Evolutionary conservation across 2,113 vertebrate species (phyloP).

Genomic region (Myrmecobius fasciatus): DNA sequence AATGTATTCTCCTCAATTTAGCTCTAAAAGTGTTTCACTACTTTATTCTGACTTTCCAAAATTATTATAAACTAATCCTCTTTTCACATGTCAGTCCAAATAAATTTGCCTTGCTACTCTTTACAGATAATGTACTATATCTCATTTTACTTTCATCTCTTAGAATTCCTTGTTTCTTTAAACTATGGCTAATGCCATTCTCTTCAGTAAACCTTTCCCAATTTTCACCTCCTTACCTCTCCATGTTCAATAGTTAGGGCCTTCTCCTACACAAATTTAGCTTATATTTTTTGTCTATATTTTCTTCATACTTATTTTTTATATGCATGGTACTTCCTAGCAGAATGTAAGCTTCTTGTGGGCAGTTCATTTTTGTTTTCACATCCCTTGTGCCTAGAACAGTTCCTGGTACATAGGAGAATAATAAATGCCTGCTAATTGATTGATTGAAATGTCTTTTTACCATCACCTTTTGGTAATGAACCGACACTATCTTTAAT

Average conservation of each 20-base stretch:
- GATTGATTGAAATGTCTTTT: not conserved
- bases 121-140: not conserved
- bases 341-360: no score
- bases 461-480: not conserved
- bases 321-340: not conserved
- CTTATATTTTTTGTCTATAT: not conserved
- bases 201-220: not conserved
- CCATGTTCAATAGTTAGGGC: not conserved
- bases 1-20: not conserved
- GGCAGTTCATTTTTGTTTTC: not conserved
- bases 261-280: not conserved
- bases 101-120: not conserved
- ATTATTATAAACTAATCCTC: not conserved
- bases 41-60: not conserved
- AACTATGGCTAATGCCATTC: not conserved
- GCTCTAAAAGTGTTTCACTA: not conserved
- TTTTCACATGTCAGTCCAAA: not conserved
- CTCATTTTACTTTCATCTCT: not conserved
- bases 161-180: not conserved
- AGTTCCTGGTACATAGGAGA: not conserved
- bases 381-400: not conserved
- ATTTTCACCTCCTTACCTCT: not conserved
- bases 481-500: constrained; percentile 17
- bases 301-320: not conserved
- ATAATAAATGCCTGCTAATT: not conserved